These are phyloP conservation scores for Anguilla marmorata DNA, from an alignment of 2,797 vertebrate genomes.

Conservation along the genomic window DNA sequence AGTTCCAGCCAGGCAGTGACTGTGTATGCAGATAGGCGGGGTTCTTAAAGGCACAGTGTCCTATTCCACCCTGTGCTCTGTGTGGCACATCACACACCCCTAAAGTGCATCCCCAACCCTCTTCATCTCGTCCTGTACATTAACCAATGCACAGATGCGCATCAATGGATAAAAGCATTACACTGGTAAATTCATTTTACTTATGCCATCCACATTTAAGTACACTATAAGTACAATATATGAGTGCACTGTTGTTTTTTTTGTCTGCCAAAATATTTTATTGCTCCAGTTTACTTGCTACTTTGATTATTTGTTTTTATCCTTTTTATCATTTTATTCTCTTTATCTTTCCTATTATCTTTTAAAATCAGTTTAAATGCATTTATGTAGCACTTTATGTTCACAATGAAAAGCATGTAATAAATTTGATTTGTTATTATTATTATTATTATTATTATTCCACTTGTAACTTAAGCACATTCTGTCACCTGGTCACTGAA, in stretches of 20 bases:
- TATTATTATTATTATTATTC: no score
- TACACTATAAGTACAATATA: not conserved
- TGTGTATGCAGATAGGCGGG: not conserved
- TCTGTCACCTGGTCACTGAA: not conserved
- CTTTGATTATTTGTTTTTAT: no score
- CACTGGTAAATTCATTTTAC: no score
- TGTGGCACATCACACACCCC: not conserved
- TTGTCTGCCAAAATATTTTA: no score
- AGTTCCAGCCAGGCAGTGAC: not conserved
- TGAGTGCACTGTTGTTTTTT: not conserved
- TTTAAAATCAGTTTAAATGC: no score
- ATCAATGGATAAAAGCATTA: not conserved
- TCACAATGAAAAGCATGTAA: no score
- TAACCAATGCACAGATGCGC: not conserved
- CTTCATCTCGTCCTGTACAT: not conserved
- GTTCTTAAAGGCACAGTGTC: constrained; percentile 16
- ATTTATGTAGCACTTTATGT: no score
- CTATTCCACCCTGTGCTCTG: not conserved
- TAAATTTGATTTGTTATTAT: no score
- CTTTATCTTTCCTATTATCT: no score
- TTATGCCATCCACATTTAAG: not conserved
- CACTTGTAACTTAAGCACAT: not conserved
- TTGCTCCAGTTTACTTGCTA: no score
- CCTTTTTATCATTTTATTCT: no score
- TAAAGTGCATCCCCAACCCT: not conserved